These are phyloP conservation scores for Drosophila cognata DNA, from an alignment of 2,888 invertebrate species.

Conservation along the genomic window DNA sequence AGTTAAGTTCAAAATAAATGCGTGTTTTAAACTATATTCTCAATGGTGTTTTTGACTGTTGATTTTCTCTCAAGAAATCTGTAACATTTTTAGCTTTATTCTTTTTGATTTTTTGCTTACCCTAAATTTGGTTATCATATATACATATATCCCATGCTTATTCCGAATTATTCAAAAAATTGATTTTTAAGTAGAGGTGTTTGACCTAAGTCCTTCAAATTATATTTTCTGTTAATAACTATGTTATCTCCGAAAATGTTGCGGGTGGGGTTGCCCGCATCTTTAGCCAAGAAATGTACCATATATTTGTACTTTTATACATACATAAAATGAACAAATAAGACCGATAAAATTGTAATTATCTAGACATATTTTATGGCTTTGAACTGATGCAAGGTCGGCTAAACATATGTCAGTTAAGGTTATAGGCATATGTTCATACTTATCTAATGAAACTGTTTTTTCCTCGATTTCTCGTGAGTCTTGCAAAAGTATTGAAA, in stretches of 20 bases:
- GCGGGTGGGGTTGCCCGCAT: slow-evolving; percentile 40
- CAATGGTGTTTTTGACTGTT: background rate
- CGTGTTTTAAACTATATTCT: background rate
- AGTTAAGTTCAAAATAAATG: background rate
- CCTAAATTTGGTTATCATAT: background rate
- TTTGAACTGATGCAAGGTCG: slow-evolving; percentile 63
- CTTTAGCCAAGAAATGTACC: background rate
- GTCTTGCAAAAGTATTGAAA: slow-evolving; percentile 43
- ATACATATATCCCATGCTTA: background rate
- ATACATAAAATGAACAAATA: slow-evolving; percentile 1
- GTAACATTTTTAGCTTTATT: background rate
- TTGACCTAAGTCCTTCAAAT: slow-evolving; percentile 30
- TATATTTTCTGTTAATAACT: background rate
- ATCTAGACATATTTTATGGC: slow-evolving; percentile 33
- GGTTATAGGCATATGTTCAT: slow-evolving; percentile 11
- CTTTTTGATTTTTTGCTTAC: background rate
- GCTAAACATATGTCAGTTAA: slow-evolving; percentile 20
- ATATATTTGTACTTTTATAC: background rate
- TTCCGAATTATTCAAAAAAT: background rate
- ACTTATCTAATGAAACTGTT: slow-evolving; percentile 15
- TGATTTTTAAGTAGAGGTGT: background rate
- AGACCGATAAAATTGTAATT: slow-evolving; percentile 11
- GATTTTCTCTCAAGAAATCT: background rate
- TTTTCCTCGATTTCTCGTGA: slow-evolving; percentile 38
- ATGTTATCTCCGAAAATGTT: slow-evolving; percentile 10